Conservation (phyloP, 2,888 invertebrate genomes). For the Steinernema scapterisci region DNA sequence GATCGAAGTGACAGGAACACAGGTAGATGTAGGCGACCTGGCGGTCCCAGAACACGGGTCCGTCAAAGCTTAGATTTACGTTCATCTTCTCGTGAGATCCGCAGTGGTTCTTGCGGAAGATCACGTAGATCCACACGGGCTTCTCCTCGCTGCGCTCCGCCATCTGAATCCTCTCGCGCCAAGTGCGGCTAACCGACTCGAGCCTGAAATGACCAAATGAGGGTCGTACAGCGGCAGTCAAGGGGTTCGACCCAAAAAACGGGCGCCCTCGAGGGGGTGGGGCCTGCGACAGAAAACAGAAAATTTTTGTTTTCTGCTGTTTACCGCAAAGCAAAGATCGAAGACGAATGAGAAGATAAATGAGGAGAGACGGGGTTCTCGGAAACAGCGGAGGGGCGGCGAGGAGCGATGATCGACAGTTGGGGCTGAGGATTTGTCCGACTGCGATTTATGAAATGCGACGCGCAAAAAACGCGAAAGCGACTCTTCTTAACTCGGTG, state of each 20-base stretch:
- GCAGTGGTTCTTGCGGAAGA: constrained; percentile 64
- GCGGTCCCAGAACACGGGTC: constrained; percentile 67
- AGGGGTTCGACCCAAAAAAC: constrained; percentile 7
- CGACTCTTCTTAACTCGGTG: not conserved
- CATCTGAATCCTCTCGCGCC: constrained; percentile 48
- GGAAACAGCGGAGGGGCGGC: not conserved
- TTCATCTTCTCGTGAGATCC: constrained; percentile 65
- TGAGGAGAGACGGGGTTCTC: not conserved
- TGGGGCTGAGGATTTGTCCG: constrained; percentile 2
- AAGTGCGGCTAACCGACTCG: constrained; percentile 41
- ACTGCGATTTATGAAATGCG: constrained; percentile 11
- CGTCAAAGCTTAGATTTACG: constrained; percentile 63
- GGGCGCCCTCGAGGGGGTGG: not conserved
- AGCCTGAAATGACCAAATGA: constrained; percentile 38
- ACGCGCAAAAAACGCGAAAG: constrained; percentile 10
- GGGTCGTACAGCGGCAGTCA: not conserved
- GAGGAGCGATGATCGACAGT: constrained; percentile 25
- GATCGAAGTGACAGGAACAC: constrained; percentile 67
- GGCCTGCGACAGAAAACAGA: constrained; percentile 2
- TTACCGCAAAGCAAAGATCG: constrained; percentile 2
- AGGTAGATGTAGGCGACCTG: constrained; percentile 67
- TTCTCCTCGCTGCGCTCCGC: constrained; percentile 52
- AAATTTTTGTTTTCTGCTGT: not conserved
- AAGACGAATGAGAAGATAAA: constrained; percentile 4
- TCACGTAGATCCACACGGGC: constrained; percentile 67